Base-by-base conservation (phyloP, 2,113 vertebrate species). In the Chaenogobius annularis region DNA sequence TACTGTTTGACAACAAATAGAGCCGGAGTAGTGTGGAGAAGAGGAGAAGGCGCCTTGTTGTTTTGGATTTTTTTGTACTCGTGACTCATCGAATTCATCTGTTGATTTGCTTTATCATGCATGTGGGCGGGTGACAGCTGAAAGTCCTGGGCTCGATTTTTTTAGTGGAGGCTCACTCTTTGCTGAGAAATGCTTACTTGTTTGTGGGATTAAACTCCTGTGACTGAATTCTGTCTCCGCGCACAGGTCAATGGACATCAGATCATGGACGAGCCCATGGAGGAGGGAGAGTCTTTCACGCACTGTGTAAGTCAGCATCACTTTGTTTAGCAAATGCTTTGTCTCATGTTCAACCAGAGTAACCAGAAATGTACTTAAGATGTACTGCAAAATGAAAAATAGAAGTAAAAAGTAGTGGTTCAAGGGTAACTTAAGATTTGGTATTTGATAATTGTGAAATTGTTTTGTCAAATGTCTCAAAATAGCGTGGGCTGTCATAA, bases 251-350 rank as follows among this genome's bases (percentile, higher is more conserved):
- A 98, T 94, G 95, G 94, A 91, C 93, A 95, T 94, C 95, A 96
- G 94, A 95, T 96, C 92, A 93, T 95, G 92, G 97, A 97, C 78
- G 96, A 98, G 88, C 96, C 96, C 54, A 99, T 98, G 97, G 96
- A 98, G 86, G 96, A 98, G 86, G 96, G 93, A 86, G 95, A 97
- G 87, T 91, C 95, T 67, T 94, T 95, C 92, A 93, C 95, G 70
- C 94, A 94, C 89, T 94, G 93, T 37, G 97, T 99, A 91, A 97
- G 96, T 96, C 92, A 50, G 9, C 20, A 47, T 12, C 20, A 66
- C 64, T 40, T n/a, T 7, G 10, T 20, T 5, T 43, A 0, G 48
- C 35, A 20, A 48, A 44, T 22, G 3, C 19, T 10, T 46, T 48
- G 37, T 59, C 0, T 17, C 43, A 37, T 48, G 46, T 23, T 46